Evolutionary conservation across 2,113 vertebrate species (phyloP), one percentile per base, ranked within the genome.

Genomic region (Cephalopterus ornatus): DNA sequence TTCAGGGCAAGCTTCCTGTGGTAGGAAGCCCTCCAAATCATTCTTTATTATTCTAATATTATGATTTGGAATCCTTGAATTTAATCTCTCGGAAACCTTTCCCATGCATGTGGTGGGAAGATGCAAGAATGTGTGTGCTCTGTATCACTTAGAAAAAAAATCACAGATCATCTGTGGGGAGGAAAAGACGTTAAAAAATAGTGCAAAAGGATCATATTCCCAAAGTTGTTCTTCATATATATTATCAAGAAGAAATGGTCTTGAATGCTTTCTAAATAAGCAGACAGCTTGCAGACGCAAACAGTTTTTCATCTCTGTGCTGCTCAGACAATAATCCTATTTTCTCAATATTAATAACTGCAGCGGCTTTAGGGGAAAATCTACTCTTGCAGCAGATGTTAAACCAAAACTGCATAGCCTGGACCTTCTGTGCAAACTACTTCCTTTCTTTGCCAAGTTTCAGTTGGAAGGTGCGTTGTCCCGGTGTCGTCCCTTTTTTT

Each of bases 321-420:
- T 27, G 23, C 56, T 92, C 79, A 85, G 88, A 35, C 37, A 67
- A 65, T 86, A 91, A 97, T 93, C 83, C 65, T 84, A 28, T 97
- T 94, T 97, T 85, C 65, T 85, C 88, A 75, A 12, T 93, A 93
- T 92, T 88, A 93, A 88, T 93, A 95, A 87, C 92, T 44, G 21
- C n/a, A 84, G 83, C 44, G 37, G 47, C 70, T 94, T 92, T 75
- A 82, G 28, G 58, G 32, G 62, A 14, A 58, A 91, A 81, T 39
- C 88, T 68, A 19, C 73, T 89, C 83, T 42, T 87, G 70, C 70
- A 92, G 85, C 95, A 96, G 86, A 52, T 84, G 73, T 68, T 58
- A 52, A 86, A 75, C 56, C n/a, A 32, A 53, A 90, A 37, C 47
- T 74, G 42, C 63, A 41, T 32, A 30, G 35, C 75, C 44, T 84